phyloP scores from a whole-genome alignment of 1,140 invertebrate species.

The Araneus ventricosus region DNA sequence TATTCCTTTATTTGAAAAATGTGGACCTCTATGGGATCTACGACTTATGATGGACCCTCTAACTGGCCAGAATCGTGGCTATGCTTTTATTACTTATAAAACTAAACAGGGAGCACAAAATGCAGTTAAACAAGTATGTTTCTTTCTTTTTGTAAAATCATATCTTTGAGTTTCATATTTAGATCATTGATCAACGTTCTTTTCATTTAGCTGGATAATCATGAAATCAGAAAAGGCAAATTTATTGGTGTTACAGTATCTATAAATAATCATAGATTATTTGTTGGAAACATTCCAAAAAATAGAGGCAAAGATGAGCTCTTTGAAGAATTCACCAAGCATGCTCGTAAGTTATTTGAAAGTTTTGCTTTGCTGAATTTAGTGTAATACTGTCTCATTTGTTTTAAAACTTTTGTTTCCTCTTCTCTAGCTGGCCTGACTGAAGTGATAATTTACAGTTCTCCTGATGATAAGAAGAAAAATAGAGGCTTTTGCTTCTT shows the following conservation, averaged over 20 bases:
- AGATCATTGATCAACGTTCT: background rate
- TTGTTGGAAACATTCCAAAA: conserved; percentile 99
- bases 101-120: conserved; percentile 93
- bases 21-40: conserved; percentile 98
- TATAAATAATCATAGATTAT: conserved; percentile 99
- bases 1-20: conserved; percentile 98
- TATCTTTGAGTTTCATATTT: background rate
- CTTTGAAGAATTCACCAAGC: conserved; percentile 99
- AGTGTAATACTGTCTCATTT: background rate
- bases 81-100: conserved; percentile 99
- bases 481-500: conserved; percentile 99
- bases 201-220: conserved; percentile 78
- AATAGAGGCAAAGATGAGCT: conserved; percentile 99
- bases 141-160: background rate
- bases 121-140: conserved; percentile 95
- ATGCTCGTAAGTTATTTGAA: conserved; percentile 91
- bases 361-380: background rate
- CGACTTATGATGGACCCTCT: conserved; percentile 99
- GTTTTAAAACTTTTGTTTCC: conserved; percentile 78
- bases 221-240: conserved; percentile 99
- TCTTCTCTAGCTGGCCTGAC: conserved; percentile 91
- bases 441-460: conserved; percentile 99
- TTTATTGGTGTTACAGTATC: conserved; percentile 99
- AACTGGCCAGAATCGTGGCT: conserved; percentile 97
- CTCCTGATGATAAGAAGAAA: conserved; percentile 99